Percentiles rank a stretch among this genome's conserved stretches.
Conservation (phyloP, 2,113 vertebrate genomes). For the Malurus melanocephalus region DNA sequence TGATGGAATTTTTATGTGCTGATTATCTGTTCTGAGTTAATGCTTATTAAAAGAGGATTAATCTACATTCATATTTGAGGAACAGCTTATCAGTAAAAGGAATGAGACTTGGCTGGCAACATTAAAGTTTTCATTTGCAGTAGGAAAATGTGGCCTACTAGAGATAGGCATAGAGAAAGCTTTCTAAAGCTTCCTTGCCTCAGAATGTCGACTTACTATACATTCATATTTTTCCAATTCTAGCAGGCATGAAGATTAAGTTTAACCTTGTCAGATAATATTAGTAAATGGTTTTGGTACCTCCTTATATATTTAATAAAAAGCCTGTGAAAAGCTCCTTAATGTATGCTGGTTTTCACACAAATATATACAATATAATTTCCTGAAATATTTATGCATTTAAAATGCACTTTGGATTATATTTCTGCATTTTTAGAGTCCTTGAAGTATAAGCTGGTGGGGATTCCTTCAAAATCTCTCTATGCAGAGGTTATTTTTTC, state of each 20-base stretch:
- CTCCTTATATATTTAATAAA: slow-evolving; percentile 31
- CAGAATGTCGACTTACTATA: slow-evolving; percentile 59
- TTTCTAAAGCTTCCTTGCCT: slow-evolving; percentile 57
- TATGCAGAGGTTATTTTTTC: slow-evolving; percentile 27
- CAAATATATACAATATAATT: slow-evolving; percentile 34
- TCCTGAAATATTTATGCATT: slow-evolving; percentile 45
- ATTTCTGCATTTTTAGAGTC: slow-evolving; percentile 30
- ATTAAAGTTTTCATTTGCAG: slow-evolving; percentile 81
- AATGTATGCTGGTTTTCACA: background rate
- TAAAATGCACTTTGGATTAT: slow-evolving; percentile 37
- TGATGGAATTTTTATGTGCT: slow-evolving; percentile 84
- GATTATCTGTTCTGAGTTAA: slow-evolving; percentile 81
- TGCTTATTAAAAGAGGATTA: slow-evolving; percentile 90
- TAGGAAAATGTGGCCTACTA: slow-evolving; percentile 81
- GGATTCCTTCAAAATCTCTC: slow-evolving; percentile 39
- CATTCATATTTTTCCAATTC: slow-evolving; percentile 22
- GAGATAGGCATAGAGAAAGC: slow-evolving; percentile 79
- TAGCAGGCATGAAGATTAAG: slow-evolving; percentile 52
- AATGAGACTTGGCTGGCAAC: slow-evolving; percentile 74
- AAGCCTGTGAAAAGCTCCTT: slow-evolving; percentile 46
- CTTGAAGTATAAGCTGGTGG: slow-evolving; percentile 27
- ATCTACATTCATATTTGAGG: slow-evolving; percentile 84
- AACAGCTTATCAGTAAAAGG: slow-evolving; percentile 81
- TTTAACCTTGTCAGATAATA: slow-evolving; percentile 64
- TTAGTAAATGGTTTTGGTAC: slow-evolving; percentile 48